Conservation (phyloP, 2,888 invertebrate genomes). For the Pandemis corylana region DNA sequence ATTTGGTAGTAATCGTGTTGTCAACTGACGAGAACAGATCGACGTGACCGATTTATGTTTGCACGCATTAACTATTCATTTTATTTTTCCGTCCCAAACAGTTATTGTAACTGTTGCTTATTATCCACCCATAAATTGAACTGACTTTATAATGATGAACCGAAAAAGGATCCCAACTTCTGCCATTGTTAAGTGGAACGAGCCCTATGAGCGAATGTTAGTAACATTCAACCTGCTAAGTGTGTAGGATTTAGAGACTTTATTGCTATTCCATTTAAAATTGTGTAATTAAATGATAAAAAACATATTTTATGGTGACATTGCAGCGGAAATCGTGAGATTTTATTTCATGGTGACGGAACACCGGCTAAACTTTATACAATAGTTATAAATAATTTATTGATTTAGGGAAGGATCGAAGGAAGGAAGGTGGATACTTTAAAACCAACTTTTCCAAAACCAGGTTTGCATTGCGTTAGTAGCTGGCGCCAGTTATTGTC, state of each 20-base stretch:
- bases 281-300: background rate
- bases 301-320: background rate
- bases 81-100: too few relatives aligned
- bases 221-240: conserved; percentile 29
- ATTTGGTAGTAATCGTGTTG: too few relatives aligned
- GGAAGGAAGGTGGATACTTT: background rate
- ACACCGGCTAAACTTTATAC: background rate
- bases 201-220: conserved; percentile 29
- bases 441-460: background rate
- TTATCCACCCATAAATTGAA: background rate
- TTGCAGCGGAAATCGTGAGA: background rate
- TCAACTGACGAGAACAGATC: too few relatives aligned
- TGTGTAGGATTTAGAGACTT: conserved; percentile 2
- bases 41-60: too few relatives aligned
- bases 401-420: background rate
- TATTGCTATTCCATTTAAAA: background rate
- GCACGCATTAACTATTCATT: too few relatives aligned
- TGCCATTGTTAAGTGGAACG: conserved; percentile 37
- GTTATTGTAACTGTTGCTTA: too few relatives aligned
- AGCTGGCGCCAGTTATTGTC: too few relatives aligned
- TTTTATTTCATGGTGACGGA: background rate
- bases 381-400: background rate
- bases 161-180: conserved; percentile 2
- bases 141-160: background rate
- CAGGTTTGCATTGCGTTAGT: too few relatives aligned